A percentile compares a stretch with the other conserved stretches of the same genome.
Conservation (phyloP, 2,888 invertebrate genomes). For the Malthinus flaveolus region DNA sequence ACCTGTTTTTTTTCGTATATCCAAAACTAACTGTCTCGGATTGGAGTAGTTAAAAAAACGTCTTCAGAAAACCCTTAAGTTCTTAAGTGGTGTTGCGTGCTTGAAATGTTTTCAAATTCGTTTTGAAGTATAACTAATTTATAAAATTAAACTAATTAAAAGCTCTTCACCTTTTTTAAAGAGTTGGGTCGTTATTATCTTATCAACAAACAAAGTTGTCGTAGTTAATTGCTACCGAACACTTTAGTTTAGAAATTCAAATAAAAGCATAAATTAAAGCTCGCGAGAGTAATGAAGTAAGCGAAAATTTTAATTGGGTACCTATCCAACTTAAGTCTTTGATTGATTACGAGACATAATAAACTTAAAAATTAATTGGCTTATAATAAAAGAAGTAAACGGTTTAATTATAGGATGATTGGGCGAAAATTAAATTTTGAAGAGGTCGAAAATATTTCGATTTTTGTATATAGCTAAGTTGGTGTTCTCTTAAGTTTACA, state of each 20-base stretch:
- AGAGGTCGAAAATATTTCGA: slow-evolving; percentile 52
- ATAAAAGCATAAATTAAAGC: neutral
- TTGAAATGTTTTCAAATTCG: slow-evolving; percentile 7
- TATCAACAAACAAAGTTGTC: no score
- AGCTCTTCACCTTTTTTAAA: slow-evolving; percentile 1
- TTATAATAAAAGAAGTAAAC: slow-evolving; percentile 3
- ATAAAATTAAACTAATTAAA: slow-evolving; percentile 10
- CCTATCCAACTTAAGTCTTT: neutral
- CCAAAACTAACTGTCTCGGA: no score
- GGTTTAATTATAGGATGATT: slow-evolving; percentile 3
- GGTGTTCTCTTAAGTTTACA: slow-evolving; percentile 50
- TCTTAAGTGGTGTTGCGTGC: slow-evolving; percentile 7
- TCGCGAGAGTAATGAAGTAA: neutral
- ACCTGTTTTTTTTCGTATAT: slow-evolving; percentile 36
- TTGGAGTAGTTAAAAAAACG: neutral
- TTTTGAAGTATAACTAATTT: slow-evolving; percentile 8
- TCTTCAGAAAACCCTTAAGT: neutral
- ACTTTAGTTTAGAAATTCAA: no score
- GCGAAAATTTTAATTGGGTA: neutral
- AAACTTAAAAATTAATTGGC: slow-evolving; percentile 1
- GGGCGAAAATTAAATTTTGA: slow-evolving; percentile 15
- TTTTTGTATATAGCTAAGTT: slow-evolving; percentile 48
- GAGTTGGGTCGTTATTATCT: no score
- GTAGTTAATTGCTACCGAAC: no score
- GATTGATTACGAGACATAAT: slow-evolving; percentile 2